Percentiles rank a stretch among this genome's conserved stretches.
These are phyloP conservation scores for Ariopsis seemanni DNA, from an alignment of 2,113 vertebrate species.

Conservation along the genomic window DNA sequence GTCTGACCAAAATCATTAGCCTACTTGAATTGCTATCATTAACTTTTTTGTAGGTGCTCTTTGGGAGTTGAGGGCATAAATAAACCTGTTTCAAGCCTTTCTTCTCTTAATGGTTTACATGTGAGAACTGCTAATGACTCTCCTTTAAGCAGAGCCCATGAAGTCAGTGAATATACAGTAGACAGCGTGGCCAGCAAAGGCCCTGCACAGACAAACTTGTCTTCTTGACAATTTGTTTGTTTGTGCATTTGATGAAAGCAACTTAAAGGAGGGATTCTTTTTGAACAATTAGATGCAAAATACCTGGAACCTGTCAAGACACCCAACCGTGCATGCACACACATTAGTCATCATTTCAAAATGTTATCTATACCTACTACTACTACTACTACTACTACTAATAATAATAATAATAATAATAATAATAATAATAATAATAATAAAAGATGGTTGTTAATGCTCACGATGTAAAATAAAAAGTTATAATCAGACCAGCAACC, in stretches of 20 bases:
- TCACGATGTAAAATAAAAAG: background rate
- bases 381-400: background rate
- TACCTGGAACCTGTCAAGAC: slow-evolving; percentile 30
- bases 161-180: slow-evolving; percentile 49
- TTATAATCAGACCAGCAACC: background rate
- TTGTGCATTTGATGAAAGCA: slow-evolving; percentile 35
- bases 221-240: slow-evolving; percentile 58
- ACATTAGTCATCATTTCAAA: slow-evolving; percentile 10
- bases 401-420: background rate
- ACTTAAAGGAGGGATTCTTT: slow-evolving; percentile 46
- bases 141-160: slow-evolving; percentile 60
- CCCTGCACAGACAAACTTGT: slow-evolving; percentile 51
- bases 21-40: slow-evolving; percentile 45
- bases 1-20: slow-evolving; percentile 47
- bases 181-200: slow-evolving; percentile 53
- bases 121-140: slow-evolving; percentile 52
- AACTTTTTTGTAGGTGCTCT: slow-evolving; percentile 39
- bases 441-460: background rate
- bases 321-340: slow-evolving; percentile 33
- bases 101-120: slow-evolving; percentile 54
- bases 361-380: background rate
- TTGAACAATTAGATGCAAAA: slow-evolving; percentile 59
- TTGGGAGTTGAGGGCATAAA: slow-evolving; percentile 39
- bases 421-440: background rate
- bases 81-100: slow-evolving; percentile 49